Base-by-base conservation (phyloP, 2,888 invertebrate genomes). In the Mylabris sibirica region DNA sequence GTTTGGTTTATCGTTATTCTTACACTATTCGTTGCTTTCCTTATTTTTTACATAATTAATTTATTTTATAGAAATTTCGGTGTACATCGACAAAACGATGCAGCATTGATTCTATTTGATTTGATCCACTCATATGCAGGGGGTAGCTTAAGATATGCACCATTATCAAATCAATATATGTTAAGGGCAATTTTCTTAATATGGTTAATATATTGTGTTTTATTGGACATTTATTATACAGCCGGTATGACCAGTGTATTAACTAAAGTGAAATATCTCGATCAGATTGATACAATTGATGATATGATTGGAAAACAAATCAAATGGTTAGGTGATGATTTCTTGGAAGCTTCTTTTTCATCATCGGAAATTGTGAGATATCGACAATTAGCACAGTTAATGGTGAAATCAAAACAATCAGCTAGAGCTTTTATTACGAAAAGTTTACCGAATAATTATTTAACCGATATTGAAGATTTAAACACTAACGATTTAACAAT, bases 401-500 rank as follows among this genome's bases (percentile, higher is more conserved):
- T 24, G 5, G n/a, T 34, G 14, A 60, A n/a, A 53, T 17, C 30
- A 53, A 59, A 11, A 65, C 65, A 60, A 71, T 68, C 49, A 66
- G 67, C 17, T 4, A 17, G n/a, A 44, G 72, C 71, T 5, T 57
- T 77, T 8, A 62, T 68, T 8, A 74, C 72, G 1, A 77, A 76
- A 63, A 70, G 67, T 30, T 24, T 79, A 4, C 70, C 70, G 17
- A 64, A 74, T 8, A 60, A 72, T 5, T 79, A 74, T 59, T 74
- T 80, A n/a, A 76, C 74, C 6, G 76, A 78, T 22, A 70, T 75
- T 4, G 68, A 74, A 17, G 34, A 62, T 3, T 72, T 80, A 24
- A 70, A 76, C 12, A 30, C 59, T 11, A 65, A 75, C 11, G 71
- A 74, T 41, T 69, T 75, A 30, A 74, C 70, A 61, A 74, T 75